These are phyloP conservation scores for Oscheius sp. DNA, from an alignment of 2,888 invertebrate species.

Conservation along the genomic window DNA sequence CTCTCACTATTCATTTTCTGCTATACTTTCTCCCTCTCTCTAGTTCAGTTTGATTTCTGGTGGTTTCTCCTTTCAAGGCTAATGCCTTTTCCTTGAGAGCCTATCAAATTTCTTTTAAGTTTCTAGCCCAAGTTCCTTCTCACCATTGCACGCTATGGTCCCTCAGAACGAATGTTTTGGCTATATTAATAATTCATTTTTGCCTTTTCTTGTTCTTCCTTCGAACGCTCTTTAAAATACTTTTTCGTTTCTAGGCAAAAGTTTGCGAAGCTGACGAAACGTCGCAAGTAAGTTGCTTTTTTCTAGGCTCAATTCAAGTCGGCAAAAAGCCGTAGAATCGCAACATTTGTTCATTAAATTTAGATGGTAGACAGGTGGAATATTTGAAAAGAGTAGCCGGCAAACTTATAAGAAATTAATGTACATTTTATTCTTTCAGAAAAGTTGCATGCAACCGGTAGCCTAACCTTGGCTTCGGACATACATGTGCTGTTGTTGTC, in stretches of 20 bases:
- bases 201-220: background rate
- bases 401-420: background rate
- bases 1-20: slow-evolving; percentile 9
- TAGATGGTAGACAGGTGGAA: background rate
- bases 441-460: slow-evolving; percentile 26
- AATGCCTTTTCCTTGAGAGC: background rate
- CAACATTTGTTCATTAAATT: background rate
- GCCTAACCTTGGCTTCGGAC: slow-evolving; percentile 12
- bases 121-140: no score
- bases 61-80: background rate
- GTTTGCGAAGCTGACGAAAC: slow-evolving; percentile 14
- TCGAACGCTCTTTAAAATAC: background rate
- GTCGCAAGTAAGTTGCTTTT: slow-evolving; percentile 10
- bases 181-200: background rate
- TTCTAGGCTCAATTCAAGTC: no score
- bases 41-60: background rate
- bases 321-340: no score
- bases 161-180: background rate
- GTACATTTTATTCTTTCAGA: background rate
- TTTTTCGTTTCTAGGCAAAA: background rate
- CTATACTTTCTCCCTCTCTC: background rate
- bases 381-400: background rate
- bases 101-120: slow-evolving; percentile 7
- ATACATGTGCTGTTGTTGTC: slow-evolving; percentile 61
- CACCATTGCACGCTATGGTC: background rate